These are phyloP conservation scores for Sclerodermus sp. DNA, from an alignment of 2,888 invertebrate genomes.

Conservation along the genomic window DNA sequence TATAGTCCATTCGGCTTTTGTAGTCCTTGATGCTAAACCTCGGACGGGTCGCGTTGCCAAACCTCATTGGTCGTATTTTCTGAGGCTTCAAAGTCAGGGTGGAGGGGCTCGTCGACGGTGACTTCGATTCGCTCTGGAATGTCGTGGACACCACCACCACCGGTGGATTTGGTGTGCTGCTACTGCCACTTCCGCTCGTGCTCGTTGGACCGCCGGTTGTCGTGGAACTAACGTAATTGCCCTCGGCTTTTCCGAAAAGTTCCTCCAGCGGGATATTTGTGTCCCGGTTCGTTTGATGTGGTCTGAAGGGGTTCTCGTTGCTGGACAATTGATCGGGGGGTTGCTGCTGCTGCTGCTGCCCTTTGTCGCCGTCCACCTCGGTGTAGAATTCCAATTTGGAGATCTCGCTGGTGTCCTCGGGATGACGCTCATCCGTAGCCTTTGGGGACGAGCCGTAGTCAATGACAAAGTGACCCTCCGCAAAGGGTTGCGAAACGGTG, in stretches of 20 bases:
- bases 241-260: slow-evolving; percentile 42
- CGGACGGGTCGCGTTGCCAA: slow-evolving; percentile 64
- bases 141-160: no score
- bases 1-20: slow-evolving; percentile 64
- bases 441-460: slow-evolving; percentile 12
- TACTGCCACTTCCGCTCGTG: no score
- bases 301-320: slow-evolving; percentile 9
- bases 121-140: no score
- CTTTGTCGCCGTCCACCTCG: no score
- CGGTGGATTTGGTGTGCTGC: no score
- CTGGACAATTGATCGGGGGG: slow-evolving; percentile 9
- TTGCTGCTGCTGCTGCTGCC: background rate
- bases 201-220: no score
- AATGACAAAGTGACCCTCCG: slow-evolving; percentile 20
- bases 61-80: slow-evolving; percentile 45
- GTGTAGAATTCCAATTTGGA: slow-evolving; percentile 20
- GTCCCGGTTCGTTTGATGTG: slow-evolving; percentile 17
- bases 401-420: slow-evolving; percentile 6
- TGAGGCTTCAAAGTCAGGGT: slow-evolving; percentile 35
- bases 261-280: slow-evolving; percentile 38
- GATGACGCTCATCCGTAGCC: background rate
- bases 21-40: slow-evolving; percentile 79
- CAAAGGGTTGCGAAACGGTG: no score
- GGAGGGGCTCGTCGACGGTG: slow-evolving; percentile 9
- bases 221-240: no score